Percentiles rank a stretch among this genome's conserved stretches.
These are phyloP conservation scores for Melangyna quadrimaculata DNA, from an alignment of 2,888 invertebrate genomes.

Conservation along the genomic window DNA sequence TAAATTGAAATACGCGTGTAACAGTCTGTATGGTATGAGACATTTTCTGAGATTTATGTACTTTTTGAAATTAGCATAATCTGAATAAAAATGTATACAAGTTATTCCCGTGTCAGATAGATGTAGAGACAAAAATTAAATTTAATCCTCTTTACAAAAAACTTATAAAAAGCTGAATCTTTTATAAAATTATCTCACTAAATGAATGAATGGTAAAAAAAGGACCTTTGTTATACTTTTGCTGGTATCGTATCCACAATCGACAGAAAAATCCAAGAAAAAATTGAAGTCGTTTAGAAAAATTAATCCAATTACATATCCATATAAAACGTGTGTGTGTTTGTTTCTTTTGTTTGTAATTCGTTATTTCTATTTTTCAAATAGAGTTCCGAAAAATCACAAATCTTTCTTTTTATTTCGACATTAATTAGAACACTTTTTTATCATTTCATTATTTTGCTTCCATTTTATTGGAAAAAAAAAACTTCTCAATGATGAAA, in stretches of 20 bases:
- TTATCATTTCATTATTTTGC: background rate
- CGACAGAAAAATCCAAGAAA: constrained; percentile 46
- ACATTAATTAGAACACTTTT: constrained; percentile 11
- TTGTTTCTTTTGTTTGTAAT: background rate
- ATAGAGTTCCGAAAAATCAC: background rate
- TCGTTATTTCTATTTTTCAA: background rate
- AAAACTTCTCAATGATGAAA: constrained; percentile 15
- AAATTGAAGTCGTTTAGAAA: constrained; percentile 21
- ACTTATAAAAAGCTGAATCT: background rate
- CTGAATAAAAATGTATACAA: background rate
- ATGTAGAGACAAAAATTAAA: background rate
- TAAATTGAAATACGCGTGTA: constrained; percentile 4
- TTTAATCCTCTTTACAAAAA: background rate
- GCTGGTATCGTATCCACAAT: constrained; percentile 52
- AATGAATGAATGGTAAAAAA: constrained; percentile 8
- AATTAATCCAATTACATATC: constrained; percentile 56
- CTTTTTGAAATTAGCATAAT: constrained; percentile 13
- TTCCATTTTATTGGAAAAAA: constrained; percentile 17
- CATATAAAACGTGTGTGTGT: constrained; percentile 13
- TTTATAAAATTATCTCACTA: constrained; percentile 34
- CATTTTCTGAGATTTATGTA: constrained; percentile 13
- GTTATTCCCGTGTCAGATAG: background rate
- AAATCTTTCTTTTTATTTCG: background rate
- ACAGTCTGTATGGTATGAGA: constrained; percentile 10
- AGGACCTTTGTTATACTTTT: constrained; percentile 9